Percentiles rank a stretch among this genome's conserved stretches.
Conservation (phyloP, 2,888 invertebrate species). For the Drosophila sordidapex region DNA sequence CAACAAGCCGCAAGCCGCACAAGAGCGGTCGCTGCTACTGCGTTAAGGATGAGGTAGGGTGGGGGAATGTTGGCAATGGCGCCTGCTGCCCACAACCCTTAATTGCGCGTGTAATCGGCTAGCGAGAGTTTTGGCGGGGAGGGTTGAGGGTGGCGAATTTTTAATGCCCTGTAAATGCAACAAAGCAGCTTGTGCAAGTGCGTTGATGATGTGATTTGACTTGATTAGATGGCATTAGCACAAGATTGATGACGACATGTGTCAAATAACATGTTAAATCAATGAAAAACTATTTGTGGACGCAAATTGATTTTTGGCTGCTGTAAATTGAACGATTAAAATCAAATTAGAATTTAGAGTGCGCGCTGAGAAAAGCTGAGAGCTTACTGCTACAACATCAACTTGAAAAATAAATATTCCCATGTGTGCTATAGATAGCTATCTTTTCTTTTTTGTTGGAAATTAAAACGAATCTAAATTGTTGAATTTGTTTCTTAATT, state of each 20-base stretch:
- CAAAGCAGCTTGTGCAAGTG: constrained; percentile 62
- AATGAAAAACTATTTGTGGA: constrained; percentile 42
- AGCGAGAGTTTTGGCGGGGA: constrained; percentile 10
- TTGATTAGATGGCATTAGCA: constrained; percentile 59
- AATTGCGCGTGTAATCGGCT: constrained; percentile 74
- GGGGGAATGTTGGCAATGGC: constrained; percentile 23
- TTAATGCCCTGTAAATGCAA: constrained; percentile 67
- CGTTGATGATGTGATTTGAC: constrained; percentile 62
- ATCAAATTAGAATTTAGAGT: not conserved
- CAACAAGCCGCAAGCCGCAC: constrained; percentile 72
- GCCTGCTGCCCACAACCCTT: constrained; percentile 66
- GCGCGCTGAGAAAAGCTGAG: not conserved
- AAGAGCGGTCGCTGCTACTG: constrained; percentile 32
- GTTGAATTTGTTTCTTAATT: not conserved
- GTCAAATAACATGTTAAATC: constrained; percentile 60
- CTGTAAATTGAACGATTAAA: not conserved
- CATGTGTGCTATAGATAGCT: not conserved
- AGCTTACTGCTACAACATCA: not conserved
- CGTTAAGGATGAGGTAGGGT: constrained; percentile 4
- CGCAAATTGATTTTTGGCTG: constrained; percentile 9
- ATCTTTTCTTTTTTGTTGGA: not conserved
- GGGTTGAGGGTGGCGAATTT: constrained; percentile 29
- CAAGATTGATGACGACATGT: constrained; percentile 65
- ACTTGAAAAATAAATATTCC: not conserved
- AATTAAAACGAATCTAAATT: not conserved